These are phyloP conservation scores for Crocodylus rhombifer DNA, from an alignment of 2,797 vertebrate species.

Conservation along the genomic window DNA sequence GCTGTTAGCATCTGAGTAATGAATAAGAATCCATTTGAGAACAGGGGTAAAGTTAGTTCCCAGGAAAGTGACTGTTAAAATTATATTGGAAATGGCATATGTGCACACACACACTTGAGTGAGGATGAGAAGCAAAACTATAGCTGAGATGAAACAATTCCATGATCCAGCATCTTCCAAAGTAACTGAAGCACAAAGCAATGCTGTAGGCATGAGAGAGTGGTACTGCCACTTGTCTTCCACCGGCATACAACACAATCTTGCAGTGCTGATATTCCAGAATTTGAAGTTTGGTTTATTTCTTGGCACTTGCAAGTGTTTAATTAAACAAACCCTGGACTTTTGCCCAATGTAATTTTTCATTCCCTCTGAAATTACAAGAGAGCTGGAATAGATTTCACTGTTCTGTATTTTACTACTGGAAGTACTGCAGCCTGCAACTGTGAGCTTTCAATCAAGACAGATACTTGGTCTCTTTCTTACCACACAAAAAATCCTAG, in stretches of 20 bases:
- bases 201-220: background rate
- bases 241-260: background rate
- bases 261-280: background rate
- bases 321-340: constrained; percentile 70
- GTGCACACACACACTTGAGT: background rate
- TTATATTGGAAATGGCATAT: background rate
- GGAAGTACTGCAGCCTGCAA: constrained; percentile 13
- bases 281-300: background rate
- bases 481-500: constrained; percentile 40
- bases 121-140: background rate
- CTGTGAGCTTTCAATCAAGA: background rate
- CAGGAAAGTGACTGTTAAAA: background rate
- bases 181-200: background rate
- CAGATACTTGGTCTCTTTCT: constrained; percentile 42
- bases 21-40: constrained; percentile 13
- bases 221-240: background rate
- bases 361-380: background rate
- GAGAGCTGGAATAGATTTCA: constrained; percentile 49
- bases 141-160: background rate
- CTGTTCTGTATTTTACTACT: constrained; percentile 66
- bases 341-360: constrained; percentile 61
- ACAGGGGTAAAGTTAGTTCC: background rate
- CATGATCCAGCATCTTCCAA: background rate
- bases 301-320: constrained; percentile 12
- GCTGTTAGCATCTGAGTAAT: constrained; percentile 33